phyloP scores from a whole-genome alignment of 2,113 vertebrate species.

The Macrotis lagotis region DNA sequence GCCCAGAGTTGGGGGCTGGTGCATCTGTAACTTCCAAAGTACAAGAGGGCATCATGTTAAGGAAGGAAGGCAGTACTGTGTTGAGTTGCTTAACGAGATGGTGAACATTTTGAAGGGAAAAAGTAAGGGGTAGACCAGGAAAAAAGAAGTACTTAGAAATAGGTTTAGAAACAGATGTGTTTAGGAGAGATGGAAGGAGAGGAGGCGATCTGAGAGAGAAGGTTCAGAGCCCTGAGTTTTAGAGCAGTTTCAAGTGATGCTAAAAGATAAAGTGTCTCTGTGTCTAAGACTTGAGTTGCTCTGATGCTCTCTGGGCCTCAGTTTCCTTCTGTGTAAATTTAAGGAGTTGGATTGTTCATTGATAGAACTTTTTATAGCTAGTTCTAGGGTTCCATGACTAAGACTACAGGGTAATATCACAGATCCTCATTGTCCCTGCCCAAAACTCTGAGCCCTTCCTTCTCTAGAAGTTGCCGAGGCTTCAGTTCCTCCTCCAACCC shows the following conservation, averaged over 20 bases:
- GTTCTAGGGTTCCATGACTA: neutral
- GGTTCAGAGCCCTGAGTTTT: neutral
- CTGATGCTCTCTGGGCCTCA: neutral
- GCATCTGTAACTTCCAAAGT: no score
- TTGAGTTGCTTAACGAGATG: neutral
- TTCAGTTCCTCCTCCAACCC: neutral
- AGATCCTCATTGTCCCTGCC: no score
- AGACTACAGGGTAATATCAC: neutral
- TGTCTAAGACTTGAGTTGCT: neutral
- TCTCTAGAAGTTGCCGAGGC: neutral
- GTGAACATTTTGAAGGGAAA: neutral
- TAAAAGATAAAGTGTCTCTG: neutral
- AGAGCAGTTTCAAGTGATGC: neutral
- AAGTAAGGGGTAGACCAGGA: neutral
- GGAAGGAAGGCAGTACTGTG: no score
- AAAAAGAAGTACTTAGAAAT: neutral
- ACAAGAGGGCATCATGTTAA: neutral
- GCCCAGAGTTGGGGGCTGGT: rapidly evolving
- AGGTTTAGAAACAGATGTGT: neutral
- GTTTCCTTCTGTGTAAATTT: neutral
- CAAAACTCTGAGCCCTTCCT: neutral
- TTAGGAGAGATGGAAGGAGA: neutral
- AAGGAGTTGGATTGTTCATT: neutral
- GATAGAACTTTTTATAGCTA: neutral
- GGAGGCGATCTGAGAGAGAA: no score